Evolutionary conservation across 2,797 vertebrate species (phyloP).

Genomic region (Malurus splendens): DNA sequence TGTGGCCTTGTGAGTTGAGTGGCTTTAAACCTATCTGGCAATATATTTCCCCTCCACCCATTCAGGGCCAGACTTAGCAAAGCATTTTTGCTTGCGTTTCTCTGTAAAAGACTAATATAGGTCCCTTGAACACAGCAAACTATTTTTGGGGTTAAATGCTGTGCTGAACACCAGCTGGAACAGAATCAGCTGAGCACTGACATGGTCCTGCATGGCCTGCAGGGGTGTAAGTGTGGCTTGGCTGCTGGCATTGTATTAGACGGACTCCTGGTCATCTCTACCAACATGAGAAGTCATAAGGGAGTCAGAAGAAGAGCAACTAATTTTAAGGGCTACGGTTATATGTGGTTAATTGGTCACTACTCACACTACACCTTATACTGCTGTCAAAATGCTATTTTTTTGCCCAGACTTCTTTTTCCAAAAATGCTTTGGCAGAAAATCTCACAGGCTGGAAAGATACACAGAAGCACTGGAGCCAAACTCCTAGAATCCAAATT

Average conservation of each 20-base stretch:
- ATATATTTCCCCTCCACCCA: neutral
- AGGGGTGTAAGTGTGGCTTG: neutral
- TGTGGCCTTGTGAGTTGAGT: neutral
- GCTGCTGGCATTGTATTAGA: neutral
- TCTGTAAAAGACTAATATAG: neutral
- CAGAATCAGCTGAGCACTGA: neutral
- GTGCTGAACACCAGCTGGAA: neutral
- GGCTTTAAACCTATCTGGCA: neutral
- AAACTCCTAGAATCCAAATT: slow-evolving; percentile 28
- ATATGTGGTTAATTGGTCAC: neutral
- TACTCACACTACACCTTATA: neutral
- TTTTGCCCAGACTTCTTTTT: neutral
- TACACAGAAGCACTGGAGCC: neutral
- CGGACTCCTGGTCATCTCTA: neutral
- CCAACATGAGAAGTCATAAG: neutral
- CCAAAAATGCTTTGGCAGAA: slow-evolving; percentile 3
- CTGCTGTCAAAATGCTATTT: neutral
- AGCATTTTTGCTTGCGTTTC: neutral
- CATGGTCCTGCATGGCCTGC: neutral
- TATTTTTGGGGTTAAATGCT: neutral
- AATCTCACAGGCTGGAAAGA: neutral
- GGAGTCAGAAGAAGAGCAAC: neutral
- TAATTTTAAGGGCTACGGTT: neutral
- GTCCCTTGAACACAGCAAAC: neutral
- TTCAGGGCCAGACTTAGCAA: neutral